phyloP scores from a whole-genome alignment of 2,888 invertebrate species.

The Lycophotia porphyrea region DNA sequence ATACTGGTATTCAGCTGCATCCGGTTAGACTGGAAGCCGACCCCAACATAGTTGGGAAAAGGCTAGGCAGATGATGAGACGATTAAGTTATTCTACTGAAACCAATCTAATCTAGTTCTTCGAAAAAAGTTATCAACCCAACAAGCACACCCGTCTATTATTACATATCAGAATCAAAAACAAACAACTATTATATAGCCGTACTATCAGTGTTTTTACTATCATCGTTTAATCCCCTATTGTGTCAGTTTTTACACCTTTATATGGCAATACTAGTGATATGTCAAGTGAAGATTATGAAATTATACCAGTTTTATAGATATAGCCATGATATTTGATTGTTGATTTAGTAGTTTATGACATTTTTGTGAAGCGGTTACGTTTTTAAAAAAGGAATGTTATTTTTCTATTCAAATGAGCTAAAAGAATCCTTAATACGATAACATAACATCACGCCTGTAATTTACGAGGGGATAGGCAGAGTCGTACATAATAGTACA shows the following conservation, averaged over 20 bases:
- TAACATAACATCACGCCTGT: not conserved
- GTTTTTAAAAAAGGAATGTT: no score
- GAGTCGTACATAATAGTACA: not conserved
- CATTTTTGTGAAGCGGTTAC: not conserved
- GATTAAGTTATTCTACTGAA: no score
- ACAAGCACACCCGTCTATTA: conserved; percentile 1
- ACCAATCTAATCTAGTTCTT: no score
- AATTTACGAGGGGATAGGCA: not conserved
- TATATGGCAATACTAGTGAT: conserved; percentile 30
- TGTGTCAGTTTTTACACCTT: conserved; percentile 53
- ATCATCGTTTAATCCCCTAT: conserved; percentile 45
- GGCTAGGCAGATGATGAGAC: no score
- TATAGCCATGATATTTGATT: conserved; percentile 6
- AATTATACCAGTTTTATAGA: conserved; percentile 31
- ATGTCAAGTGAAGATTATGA: conserved; percentile 39
- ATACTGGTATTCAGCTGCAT: no score
- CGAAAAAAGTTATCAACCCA: not conserved
- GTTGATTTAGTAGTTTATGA: not conserved
- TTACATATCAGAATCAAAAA: conserved; percentile 17
- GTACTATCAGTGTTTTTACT: conserved; percentile 44
- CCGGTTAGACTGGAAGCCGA: no score
- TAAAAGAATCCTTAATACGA: not conserved
- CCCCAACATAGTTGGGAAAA: no score
- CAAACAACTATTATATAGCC: conserved; percentile 31
- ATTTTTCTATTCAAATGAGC: not conserved